phyloP scores from a whole-genome alignment of 2,113 vertebrate genomes.

The Chauna torquata region DNA sequence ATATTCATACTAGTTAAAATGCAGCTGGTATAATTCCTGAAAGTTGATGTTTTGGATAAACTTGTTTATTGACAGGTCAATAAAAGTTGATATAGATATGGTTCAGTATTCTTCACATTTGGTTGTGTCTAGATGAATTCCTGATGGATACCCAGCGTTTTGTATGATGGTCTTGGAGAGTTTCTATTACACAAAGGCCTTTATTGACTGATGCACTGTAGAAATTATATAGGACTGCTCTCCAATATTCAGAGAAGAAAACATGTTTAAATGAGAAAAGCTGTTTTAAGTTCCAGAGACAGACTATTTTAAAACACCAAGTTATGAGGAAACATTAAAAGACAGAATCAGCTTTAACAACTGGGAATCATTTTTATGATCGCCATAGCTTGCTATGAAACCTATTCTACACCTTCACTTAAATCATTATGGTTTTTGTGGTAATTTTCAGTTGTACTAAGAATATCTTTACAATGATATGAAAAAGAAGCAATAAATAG shows the following conservation, averaged over 20 bases:
- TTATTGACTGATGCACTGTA: background rate
- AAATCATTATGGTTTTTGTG: background rate
- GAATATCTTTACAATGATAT: background rate
- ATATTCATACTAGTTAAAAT: background rate
- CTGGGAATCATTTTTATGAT: slow-evolving; percentile 33
- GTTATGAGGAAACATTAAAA: slow-evolving; percentile 44
- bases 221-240: background rate
- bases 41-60: background rate
- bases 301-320: slow-evolving; percentile 11
- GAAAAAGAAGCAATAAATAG: background rate
- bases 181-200: background rate
- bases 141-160: background rate
- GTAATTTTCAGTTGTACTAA: background rate
- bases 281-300: background rate
- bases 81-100: background rate
- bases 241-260: background rate
- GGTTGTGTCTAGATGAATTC: background rate
- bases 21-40: background rate
- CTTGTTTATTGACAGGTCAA: background rate
- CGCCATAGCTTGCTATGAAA: background rate
- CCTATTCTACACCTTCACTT: background rate
- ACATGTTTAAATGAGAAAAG: background rate
- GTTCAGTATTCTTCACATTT: background rate
- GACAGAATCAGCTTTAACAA: slow-evolving; percentile 43
- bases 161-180: background rate